Evolutionary conservation across 2,797 vertebrate species (phyloP), one percentile per base, ranked within the genome.

Genomic region (Enteromius radiatus): DNA sequence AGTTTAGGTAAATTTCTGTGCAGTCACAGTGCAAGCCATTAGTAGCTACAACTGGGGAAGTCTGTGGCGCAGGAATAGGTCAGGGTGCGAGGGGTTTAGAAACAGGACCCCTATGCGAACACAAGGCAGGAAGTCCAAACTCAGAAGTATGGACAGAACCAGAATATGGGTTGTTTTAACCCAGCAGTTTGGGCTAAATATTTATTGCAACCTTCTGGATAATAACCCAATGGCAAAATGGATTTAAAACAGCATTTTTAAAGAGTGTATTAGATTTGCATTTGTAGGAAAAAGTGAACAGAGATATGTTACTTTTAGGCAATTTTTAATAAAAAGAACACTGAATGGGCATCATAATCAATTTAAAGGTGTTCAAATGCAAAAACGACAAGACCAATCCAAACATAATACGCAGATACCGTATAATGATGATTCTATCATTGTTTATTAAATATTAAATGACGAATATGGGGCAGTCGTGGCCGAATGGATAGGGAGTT

Each of bases 71-170:
- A 83, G 83, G 41, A 87, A 71, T 85, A 83, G 82, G 59, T 84
- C 79, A 76, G 56, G 81, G 79, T 76, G 83, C 75, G 76, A 45
- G 4, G 61, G 76, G 84, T 85, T 59, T 76, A 63, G 84, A 89
- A 87, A 87, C 76, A 84, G 61, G 82, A 87, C 79, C 73, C 84
- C 61, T 31, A 11, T 47, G 73, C 56, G 45, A 33, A 76, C 83
- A 47, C 23, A 15, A 84, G 82, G 71, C 87, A 87, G 84, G 88
- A 86, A 88, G 86, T 74, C 70, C 82, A 68, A 82, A 79, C 23
- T 59, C 38, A 49, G 21, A 67, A 45, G 14, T 45, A 45, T 45
- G 43, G 11, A 43, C 41, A 43, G 11, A 11, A 43, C 41, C 41
- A 43, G 41, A 10, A 43, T 9, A 2, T 43, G 10, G 10, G 41